A percentile compares a stretch with the other conserved stretches of the same genome.
phyloP scores from a whole-genome alignment of 1,140 invertebrate genomes.

The Andrena cerasifolii region DNA sequence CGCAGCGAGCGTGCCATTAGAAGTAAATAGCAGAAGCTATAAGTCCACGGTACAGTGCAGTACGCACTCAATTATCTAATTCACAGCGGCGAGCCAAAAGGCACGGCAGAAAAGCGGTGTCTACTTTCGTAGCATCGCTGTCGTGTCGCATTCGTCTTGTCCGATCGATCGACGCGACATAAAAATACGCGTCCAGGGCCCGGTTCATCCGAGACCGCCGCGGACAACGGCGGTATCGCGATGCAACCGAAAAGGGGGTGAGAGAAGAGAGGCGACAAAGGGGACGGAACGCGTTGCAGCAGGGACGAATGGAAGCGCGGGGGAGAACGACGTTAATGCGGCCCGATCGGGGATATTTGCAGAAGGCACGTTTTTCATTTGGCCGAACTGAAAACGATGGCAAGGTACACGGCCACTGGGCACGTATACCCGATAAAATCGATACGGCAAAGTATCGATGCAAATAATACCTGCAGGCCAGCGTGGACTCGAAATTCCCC shows the following conservation, averaged over 20 bases:
- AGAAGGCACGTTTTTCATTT: slow-evolving; percentile 51
- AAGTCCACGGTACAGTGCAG: no score
- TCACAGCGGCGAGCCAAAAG: slow-evolving; percentile 37
- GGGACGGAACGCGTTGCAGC: background rate
- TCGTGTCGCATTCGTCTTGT: slow-evolving; percentile 53
- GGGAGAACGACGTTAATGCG: slow-evolving; percentile 26
- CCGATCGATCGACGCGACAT: slow-evolving; percentile 58
- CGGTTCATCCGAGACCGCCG: background rate
- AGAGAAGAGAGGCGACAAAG: background rate
- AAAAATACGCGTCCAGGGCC: slow-evolving; percentile 56
- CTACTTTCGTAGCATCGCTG: slow-evolving; percentile 56
- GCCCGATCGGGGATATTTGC: slow-evolving; percentile 47
- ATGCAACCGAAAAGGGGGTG: background rate
- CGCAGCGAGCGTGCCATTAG: no score
- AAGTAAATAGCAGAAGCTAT: no score
- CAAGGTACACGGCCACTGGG: background rate
- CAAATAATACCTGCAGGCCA: slow-evolving; percentile 9
- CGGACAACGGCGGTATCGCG: no score
- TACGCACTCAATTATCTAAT: no score
- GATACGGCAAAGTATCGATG: slow-evolving; percentile 52
- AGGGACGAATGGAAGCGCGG: background rate
- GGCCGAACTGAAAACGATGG: slow-evolving; percentile 36
- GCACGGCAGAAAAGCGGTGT: slow-evolving; percentile 29
- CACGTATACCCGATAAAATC: slow-evolving; percentile 54
- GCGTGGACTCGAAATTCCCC: background rate